phyloP scores from a whole-genome alignment of 2,113 vertebrate species.

The Glaucomys volans region DNA sequence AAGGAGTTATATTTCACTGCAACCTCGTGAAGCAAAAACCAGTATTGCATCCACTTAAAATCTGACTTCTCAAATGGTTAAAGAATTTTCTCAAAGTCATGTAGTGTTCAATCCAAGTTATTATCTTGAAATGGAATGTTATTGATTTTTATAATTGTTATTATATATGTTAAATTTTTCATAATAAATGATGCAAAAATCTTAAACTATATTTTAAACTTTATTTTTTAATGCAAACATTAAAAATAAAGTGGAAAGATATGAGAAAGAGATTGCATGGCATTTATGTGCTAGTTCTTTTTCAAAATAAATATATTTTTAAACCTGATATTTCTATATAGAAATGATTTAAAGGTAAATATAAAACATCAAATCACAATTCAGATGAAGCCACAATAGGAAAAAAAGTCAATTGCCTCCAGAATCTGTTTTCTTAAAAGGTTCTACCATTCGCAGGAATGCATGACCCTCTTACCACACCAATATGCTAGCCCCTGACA shows the following conservation, averaged over 20 bases:
- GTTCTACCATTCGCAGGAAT: too few species aligned
- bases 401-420: not conserved
- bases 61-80: not conserved
- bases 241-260: not conserved
- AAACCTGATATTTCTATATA: not conserved
- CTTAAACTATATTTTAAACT: not conserved
- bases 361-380: not conserved
- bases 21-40: not conserved
- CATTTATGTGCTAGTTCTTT: not conserved
- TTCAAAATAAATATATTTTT: not conserved
- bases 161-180: not conserved
- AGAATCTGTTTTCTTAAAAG: not conserved
- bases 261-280: not conserved
- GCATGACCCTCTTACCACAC: too few species aligned
- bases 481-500: not conserved
- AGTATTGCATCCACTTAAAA: not conserved
- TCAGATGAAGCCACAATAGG: not conserved
- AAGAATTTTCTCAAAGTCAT: not conserved
- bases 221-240: not conserved
- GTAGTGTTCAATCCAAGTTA: not conserved
- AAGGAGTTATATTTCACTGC: not conserved
- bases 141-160: not conserved
- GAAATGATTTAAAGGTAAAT: not conserved
- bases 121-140: not conserved
- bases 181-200: not conserved